A percentile compares a stretch with the other conserved stretches of the same genome.
phyloP scores from a whole-genome alignment of 2,113 vertebrate species.

The Acrocephalus arundinaceus region DNA sequence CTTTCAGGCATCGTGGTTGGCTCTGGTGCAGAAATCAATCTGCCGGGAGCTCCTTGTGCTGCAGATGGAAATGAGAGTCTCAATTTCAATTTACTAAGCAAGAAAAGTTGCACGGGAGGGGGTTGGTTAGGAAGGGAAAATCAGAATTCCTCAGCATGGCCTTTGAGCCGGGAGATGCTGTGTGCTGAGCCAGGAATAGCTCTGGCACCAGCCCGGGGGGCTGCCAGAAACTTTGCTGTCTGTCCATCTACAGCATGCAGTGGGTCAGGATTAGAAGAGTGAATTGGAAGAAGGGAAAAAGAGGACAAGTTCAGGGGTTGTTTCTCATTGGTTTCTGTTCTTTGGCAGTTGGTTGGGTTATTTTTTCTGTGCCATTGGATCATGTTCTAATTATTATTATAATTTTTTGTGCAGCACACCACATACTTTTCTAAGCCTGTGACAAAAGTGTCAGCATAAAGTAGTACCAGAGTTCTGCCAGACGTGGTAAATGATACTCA shows the following conservation, averaged over 20 bases:
- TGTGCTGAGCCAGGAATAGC: neutral
- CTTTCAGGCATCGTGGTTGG: neutral
- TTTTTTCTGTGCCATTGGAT: neutral
- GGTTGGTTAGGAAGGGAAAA: conserved; percentile 2
- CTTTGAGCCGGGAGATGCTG: neutral
- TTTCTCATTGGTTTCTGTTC: neutral
- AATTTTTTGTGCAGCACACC: neutral
- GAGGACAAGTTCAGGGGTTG: neutral
- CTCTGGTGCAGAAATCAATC: conserved; percentile 13
- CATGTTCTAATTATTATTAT: neutral
- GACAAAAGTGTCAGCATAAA: neutral
- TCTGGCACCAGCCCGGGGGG: neutral
- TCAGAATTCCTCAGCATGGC: conserved; percentile 12
- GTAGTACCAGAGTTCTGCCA: neutral
- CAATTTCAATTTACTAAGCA: conserved; percentile 31
- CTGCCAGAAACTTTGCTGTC: neutral
- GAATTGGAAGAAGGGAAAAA: conserved; percentile 8
- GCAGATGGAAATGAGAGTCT: conserved; percentile 10
- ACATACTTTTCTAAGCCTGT: conserved; percentile 32
- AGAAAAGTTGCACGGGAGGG: neutral
- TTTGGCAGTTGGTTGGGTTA: neutral
- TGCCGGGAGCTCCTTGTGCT: neutral
- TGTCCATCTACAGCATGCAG: neutral
- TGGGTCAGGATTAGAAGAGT: neutral
- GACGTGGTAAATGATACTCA: neutral